These are phyloP conservation scores for Ophthalmotilapia sp. DNA, from an alignment of 2,113 vertebrate species.

Conservation along the genomic window DNA sequence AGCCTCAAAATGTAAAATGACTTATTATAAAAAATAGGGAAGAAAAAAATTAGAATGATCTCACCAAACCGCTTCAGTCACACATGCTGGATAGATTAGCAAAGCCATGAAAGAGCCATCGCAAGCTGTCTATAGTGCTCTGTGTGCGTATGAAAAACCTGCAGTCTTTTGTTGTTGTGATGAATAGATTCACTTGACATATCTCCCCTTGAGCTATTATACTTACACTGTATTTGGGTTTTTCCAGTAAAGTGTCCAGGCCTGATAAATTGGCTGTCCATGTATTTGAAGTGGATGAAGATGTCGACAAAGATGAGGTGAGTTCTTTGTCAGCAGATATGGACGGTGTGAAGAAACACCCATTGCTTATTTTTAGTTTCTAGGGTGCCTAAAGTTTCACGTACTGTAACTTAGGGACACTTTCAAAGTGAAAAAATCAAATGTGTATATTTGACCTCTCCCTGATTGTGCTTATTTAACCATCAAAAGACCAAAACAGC, in stretches of 20 bases:
- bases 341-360: neutral
- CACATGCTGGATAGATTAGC: neutral
- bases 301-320: slow-evolving; percentile 98
- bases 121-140: neutral
- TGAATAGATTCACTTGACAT: neutral
- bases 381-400: neutral
- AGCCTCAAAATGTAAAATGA: neutral
- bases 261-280: slow-evolving; percentile 92
- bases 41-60: neutral
- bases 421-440: neutral
- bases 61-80: neutral
- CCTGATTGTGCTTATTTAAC: neutral
- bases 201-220: neutral
- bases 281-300: slow-evolving; percentile 97
- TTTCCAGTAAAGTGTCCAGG: slow-evolving; percentile 82
- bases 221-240: neutral
- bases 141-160: neutral
- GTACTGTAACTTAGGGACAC: neutral
- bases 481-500: neutral
- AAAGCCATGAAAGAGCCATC: neutral
- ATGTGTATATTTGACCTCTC: neutral
- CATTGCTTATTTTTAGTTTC: neutral
- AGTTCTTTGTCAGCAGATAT: slow-evolving; percentile 16
- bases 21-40: neutral
- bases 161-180: neutral